Base-by-base conservation (phyloP, 2,797 vertebrate genomes). In the Podargus strigoides region DNA sequence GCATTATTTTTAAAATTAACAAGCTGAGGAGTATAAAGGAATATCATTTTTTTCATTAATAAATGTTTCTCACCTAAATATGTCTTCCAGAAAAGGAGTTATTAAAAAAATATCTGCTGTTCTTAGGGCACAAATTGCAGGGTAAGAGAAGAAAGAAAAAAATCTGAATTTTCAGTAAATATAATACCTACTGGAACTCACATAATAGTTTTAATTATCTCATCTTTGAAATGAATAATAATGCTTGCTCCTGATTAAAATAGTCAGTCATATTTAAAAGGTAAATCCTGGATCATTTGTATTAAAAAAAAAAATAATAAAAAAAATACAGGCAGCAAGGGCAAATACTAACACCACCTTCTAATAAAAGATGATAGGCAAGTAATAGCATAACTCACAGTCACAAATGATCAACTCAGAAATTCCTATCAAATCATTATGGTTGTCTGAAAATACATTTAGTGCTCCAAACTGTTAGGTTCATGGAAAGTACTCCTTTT, bases 391-490 rank as follows among this genome's bases (percentile, higher is more conserved):
- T 80, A 79, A 69, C 46, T 67, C 69, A 75, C 56, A 91, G 80
- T 70, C 74, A 92, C 39, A 92, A 95, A 91, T 52, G 30, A 86
- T 78, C 66, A 82, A 30, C 46, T 49, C 60, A 80, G 75, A 91
- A 94, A 78, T 72, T 62, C 85, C 30, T 62, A 87, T 50, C 62
- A 89, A 82, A 91, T 85, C 69, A 46, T 82, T 88, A 58, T 30
- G 41, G 20, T 58, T 69, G 66, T 58, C 78, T 92, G 42, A 91
- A 97, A 94, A 94, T 59, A 46, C 10, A 91, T 82, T 85, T 60
- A 93, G 20, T 39, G 19, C 72, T 92, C 79, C 28, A 37, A 88
- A 86, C 20, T 42, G 63, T 47, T 81, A 79, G 13, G 32, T 88
- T 78, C 41, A 11, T 44, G 21, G 37, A 80, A 85, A 93, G 7